Conservation (phyloP, 2,797 vertebrate genomes). For the Potorous gilbertii region DNA sequence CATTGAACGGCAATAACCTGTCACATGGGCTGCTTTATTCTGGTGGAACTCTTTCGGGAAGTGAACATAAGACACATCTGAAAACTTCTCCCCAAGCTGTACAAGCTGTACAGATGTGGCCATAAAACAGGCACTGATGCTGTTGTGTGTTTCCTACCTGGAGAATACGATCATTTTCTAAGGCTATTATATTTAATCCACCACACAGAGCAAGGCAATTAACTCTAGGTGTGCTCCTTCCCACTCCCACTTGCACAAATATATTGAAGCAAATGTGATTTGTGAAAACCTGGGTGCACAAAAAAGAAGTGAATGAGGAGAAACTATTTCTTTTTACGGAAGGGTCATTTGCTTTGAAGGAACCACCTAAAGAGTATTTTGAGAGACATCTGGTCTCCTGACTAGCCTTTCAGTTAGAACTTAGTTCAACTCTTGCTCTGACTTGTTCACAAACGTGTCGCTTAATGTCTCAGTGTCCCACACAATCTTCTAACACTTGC, state of each 20-base stretch:
- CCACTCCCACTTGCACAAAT: slow-evolving; percentile 3
- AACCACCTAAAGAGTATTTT: slow-evolving; percentile 25
- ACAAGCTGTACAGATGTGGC: slow-evolving; percentile 84
- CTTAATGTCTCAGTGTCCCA: not conserved
- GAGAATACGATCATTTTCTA: slow-evolving; percentile 80
- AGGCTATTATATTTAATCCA: slow-evolving; percentile 59
- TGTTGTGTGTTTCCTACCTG: slow-evolving; percentile 70
- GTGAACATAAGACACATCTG: slow-evolving; percentile 81
- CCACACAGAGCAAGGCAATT: slow-evolving; percentile 76
- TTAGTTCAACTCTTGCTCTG: not conserved
- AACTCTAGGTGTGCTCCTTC: slow-evolving; percentile 47
- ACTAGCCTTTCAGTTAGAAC: not conserved
- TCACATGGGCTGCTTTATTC: slow-evolving; percentile 81
- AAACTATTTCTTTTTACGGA: slow-evolving; percentile 55
- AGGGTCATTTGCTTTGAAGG: slow-evolving; percentile 48
- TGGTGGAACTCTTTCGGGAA: slow-evolving; percentile 81
- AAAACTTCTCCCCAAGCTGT: slow-evolving; percentile 82
- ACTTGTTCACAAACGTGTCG: not conserved
- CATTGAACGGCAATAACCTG: slow-evolving; percentile 77
- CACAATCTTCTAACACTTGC: not conserved
- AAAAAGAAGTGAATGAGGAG: slow-evolving; percentile 30
- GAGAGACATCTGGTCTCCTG: not conserved
- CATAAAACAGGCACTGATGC: slow-evolving; percentile 81
- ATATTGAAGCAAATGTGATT: slow-evolving; percentile 45
- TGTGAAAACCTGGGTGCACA: slow-evolving; percentile 40